Evolutionary conservation across 2,113 vertebrate genomes (phyloP), one percentile per base, ranked within the genome.

Genomic region (Toxotes chatareus): DNA sequence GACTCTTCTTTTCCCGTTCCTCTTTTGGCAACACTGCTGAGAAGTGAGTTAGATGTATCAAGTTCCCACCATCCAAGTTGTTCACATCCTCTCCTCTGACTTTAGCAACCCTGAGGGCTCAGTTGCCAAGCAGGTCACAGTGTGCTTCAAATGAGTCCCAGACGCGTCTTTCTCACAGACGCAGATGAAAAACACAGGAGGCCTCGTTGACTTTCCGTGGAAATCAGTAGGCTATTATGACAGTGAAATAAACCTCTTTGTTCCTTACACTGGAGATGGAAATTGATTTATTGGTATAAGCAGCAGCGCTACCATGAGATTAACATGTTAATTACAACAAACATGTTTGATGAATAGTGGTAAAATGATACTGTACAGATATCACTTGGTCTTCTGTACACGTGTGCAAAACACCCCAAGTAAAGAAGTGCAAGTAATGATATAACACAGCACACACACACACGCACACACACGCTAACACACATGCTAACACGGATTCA

Each of bases 71-170:
- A 5, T 86, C 74, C 38, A 9, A 63, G 66, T 66, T 2, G 69
- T 88, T 92, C 92, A 94, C 92, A 93, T 94, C 92, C 94, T 94
- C 89, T 87, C 59, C 51, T 27, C 86, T 90, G 94, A 94, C 93
- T 91, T 87, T 34, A 56, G 71, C 83, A 89, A 92, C 93, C 94
- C 92, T 76, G 0, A 80, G 89, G 87, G 89, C 86, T 88, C 64
- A 32, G 85, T 73, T 91, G 87, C 86, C 79, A 86, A 89, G 81
- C 82, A 82, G 94, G 93, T 94, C 93, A 92, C 84, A 89, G 84
- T 86, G 84, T 51, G 79, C 82, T 88, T 87, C 66, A 88, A 94
- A 94, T 93, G 91, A 90, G 86, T 94, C 86, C 92, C 91, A 94
- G 91, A 90, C 74, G 75, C 85, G 75, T 77, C 73, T 69, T 92